phyloP scores from a whole-genome alignment of 2,113 vertebrate genomes.

The Naja naja region DNA sequence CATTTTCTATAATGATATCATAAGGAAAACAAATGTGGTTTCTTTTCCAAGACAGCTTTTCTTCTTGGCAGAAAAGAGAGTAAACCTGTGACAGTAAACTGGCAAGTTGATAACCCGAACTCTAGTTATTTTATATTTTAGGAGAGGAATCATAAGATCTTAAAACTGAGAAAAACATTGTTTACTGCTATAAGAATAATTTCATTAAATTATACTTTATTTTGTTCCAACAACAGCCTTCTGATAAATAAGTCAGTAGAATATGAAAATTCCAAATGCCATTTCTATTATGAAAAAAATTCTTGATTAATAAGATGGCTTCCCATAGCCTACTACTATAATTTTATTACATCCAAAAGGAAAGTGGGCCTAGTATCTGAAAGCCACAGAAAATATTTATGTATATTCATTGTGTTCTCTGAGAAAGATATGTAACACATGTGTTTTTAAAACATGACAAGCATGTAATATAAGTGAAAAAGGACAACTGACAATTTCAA shows the following conservation, averaged over 20 bases:
- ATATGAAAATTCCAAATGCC: conserved; percentile 45
- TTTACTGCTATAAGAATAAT: background rate
- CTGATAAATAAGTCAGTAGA: conserved; percentile 47
- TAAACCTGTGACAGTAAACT: background rate
- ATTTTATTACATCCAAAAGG: conserved; percentile 40
- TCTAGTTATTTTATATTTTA: background rate
- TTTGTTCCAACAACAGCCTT: conserved; percentile 17
- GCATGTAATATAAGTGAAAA: conserved; percentile 12
- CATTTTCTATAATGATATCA: background rate
- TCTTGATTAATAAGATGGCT: conserved; percentile 46
- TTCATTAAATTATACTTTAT: background rate
- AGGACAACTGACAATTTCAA: conserved; percentile 32
- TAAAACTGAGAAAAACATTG: background rate
- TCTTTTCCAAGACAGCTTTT: background rate
- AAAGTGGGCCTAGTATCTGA: conserved; percentile 25
- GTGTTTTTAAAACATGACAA: background rate
- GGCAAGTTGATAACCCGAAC: background rate
- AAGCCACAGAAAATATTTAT: conserved; percentile 56
- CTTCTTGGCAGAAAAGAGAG: background rate
- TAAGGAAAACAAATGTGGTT: background rate
- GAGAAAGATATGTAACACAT: conserved; percentile 46
- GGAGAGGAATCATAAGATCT: background rate
- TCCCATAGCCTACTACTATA: conserved; percentile 38
- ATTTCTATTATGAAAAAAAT: conserved; percentile 52
- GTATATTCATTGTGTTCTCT: conserved; percentile 58